Conservation (phyloP, 2,113 vertebrate species). For the Spea multiplicata region DNA sequence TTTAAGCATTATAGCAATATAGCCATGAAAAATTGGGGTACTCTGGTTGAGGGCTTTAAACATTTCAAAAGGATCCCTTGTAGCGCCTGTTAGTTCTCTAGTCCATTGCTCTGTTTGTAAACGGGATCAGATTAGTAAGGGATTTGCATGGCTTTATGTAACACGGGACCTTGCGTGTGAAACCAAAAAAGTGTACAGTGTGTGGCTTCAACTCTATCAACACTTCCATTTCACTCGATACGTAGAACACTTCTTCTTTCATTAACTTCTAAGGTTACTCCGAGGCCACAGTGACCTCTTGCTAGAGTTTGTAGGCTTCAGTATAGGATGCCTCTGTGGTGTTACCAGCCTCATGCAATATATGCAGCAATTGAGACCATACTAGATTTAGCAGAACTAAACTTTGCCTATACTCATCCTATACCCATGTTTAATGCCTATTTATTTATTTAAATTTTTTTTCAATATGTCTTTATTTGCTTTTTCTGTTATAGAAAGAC, state of each 20-base stretch:
- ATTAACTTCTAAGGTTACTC: conserved; percentile 34
- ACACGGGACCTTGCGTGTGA: conserved; percentile 4
- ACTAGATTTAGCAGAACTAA: too few species aligned
- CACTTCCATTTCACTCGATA: conserved; percentile 32
- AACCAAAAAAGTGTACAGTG: conserved; percentile 11
- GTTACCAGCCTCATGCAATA: too few species aligned
- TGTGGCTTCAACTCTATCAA: conserved; percentile 18
- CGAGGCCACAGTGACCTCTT: conserved; percentile 29
- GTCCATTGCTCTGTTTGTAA: conserved; percentile 11
- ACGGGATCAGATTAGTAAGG: conserved; percentile 26
- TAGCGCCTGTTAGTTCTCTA: conserved; percentile 2
- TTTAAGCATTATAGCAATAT: too few species aligned
- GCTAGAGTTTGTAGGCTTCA: not conserved
- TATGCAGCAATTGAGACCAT: too few species aligned
- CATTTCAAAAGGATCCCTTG: not conserved
- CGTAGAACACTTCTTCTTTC: conserved; percentile 38
- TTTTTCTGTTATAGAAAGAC: too few species aligned
- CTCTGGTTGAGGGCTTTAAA: too few species aligned
- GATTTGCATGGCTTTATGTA: conserved; percentile 23
- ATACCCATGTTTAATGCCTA: too few species aligned
- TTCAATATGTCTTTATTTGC: too few species aligned
- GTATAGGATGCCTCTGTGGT: not conserved
- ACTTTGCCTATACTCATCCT: too few species aligned
- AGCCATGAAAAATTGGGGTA: too few species aligned
- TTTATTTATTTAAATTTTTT: too few species aligned